Evolutionary conservation across 1,140 invertebrate species (phyloP), one percentile per base, ranked within the genome.

Genomic region (Galleria mellonella): DNA sequence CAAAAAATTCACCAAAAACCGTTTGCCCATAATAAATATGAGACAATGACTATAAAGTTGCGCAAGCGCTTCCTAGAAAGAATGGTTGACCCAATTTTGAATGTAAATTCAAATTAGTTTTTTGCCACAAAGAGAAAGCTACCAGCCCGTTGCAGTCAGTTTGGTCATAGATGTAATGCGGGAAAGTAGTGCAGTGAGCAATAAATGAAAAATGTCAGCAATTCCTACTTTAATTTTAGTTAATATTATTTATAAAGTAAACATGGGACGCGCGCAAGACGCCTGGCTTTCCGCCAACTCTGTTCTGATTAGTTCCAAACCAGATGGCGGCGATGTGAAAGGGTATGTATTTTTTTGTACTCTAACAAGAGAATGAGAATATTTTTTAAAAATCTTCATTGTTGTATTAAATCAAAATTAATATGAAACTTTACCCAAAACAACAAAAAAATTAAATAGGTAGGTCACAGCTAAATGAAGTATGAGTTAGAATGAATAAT

Each of bases 71-170:
- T 81, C 72, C 60, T 46, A 69, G 73, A 84, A 79, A 64, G 47
- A 41, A 44, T 40, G 39, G 32, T 38, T 73, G 66, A 58, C 62
- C 73, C 67, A 79, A 68, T 77, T 78, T 76, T 76, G 59, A 71
- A 75, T 73, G 50, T 71, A 77, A 76, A 84, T 84, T 84, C 70
- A 84, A 84, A 84, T 83, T 56, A 84, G 67, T 79, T 84, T 72
- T 79, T 75, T 65, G 72, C 66, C 33, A 44, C 45, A 70, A 83
- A 83, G 81, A 82, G 81, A 85, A 83, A 85, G 78, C 74, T 38
- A 50, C 28, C 30, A 14, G 43, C 47, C 28, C 11, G 33, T 29
- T 14, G 47, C 32, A 54, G 64, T 54, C 75, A 84, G 78, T 84
- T 30, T 53, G 50, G 32, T 55, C 39, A 37, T 43, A 67, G 69